Conservation (phyloP, 2,888 invertebrate genomes). For the Drosophila villosipedis region DNA sequence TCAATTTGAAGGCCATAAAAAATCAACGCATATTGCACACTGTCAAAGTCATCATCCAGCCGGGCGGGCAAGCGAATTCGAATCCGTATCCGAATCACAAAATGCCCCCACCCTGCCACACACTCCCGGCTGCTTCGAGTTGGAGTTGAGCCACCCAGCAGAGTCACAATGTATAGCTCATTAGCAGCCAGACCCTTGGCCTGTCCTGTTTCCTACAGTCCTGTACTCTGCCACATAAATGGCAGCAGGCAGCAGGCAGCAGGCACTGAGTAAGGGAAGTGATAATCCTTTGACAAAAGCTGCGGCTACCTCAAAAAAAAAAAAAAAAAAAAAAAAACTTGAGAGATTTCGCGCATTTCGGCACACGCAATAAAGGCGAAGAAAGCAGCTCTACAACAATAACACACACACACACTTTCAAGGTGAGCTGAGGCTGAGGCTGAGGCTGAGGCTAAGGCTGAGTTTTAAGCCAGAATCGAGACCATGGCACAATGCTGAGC, state of each 20-base stretch:
- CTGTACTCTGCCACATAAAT: conserved; percentile 3
- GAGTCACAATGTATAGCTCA: conserved; percentile 51
- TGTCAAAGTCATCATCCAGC: conserved; percentile 73
- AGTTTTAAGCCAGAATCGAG: conserved; percentile 22
- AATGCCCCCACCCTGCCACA: conserved; percentile 14
- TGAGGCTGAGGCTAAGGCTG: background rate
- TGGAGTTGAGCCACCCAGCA: conserved; percentile 1
- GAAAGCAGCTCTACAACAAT: conserved; percentile 38
- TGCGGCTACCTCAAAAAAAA: conserved; percentile 23
- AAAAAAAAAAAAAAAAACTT: conserved; percentile 13
- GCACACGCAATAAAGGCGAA: conserved; percentile 56
- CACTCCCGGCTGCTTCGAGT: background rate
- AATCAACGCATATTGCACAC: conserved; percentile 84
- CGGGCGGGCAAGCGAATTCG: conserved; percentile 7
- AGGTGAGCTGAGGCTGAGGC: conserved; percentile 31
- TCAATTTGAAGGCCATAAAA: conserved; percentile 83
- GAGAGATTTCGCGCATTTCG: conserved; percentile 69
- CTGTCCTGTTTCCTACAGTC: conserved; percentile 11
- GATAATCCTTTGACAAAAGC: conserved; percentile 80
- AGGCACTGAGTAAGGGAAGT: conserved; percentile 53
- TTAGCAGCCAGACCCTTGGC: conserved; percentile 42
- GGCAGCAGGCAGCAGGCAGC: background rate
- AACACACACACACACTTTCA: conserved; percentile 15
- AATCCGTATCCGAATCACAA: conserved; percentile 6
- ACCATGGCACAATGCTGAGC: conserved; percentile 37